Evolutionary conservation across 2,888 invertebrate genomes (phyloP), one percentile per base, ranked within the genome.

Genomic region (Eupithecia inturbata): DNA sequence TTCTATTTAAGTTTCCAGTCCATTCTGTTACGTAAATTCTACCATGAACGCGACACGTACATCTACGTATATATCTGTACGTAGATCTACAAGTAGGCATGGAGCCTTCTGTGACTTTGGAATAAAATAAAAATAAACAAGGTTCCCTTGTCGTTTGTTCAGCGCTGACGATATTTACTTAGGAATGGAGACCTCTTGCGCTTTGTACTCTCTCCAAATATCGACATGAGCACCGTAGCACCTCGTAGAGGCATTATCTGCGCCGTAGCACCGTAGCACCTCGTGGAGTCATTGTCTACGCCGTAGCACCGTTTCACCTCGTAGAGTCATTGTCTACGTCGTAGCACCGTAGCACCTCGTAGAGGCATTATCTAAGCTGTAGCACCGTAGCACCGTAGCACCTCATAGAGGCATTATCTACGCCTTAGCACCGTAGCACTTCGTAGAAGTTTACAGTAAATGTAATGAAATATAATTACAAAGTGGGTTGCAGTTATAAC

Each of bases 121-220:
- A 64, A 68, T 72, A 57, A 68, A 64, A 72, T 39, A n/a, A n/a
- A n/a, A n/a, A 63, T 72, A 72, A 72, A 68, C 68, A 72, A 31
- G 19, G 16, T 22, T 10, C 12, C 62, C 12, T 26, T n/a, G 22
- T n/a, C 39, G 72, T 28, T 71, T 33, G 49, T 10, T 41, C 36
- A 63, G 22, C 68, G 68, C 28, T 72, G 53, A 67, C 66, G 41
- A 68, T 57, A 63, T 70, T 70, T 70, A 39, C 70, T 67, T 41
- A 67, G 67, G 57, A 73, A 72, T 69, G 26, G 72, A 72, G 64
- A 68, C 57, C 62, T 62, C 62, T 45, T n/a, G 62, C 45, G 70
- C 64, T 66, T 71, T 71, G 71, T 66, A 71, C 53, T 31, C 62
- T 45, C 53, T 53, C 45, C n/a, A 57, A 60, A 60, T 14, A 60